These are phyloP conservation scores for Himalopsyche anomala DNA, from an alignment of 2,888 invertebrate species.

Conservation along the genomic window DNA sequence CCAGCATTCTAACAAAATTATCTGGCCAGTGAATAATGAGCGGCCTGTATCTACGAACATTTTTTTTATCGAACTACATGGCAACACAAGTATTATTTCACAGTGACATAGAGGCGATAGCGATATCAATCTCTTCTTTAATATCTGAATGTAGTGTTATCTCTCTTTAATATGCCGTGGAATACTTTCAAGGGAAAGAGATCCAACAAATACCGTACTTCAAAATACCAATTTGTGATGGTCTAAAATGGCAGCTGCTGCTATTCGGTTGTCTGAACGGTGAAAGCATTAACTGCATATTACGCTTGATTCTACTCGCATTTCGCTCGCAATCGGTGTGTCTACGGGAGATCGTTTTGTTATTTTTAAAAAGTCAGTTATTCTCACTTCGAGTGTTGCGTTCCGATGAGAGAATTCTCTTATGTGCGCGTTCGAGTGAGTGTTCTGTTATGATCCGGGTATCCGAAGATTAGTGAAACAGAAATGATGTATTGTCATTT, in stretches of 20 bases:
- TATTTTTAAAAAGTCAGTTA: constrained; percentile 26
- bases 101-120: constrained; percentile 4
- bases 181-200: constrained; percentile 22
- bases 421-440: constrained; percentile 51
- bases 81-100: constrained; percentile 1
- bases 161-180: constrained; percentile 41
- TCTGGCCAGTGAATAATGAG: neutral
- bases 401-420: constrained; percentile 31
- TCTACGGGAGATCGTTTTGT: neutral
- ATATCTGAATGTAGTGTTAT: constrained; percentile 47
- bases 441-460: constrained; percentile 49
- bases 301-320: constrained; percentile 49
- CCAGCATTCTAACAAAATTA: neutral
- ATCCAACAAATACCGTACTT: constrained; percentile 45
- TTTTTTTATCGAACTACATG: neutral
- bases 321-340: constrained; percentile 47
- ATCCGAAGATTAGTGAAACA: neutral
- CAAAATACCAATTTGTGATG: constrained; percentile 55
- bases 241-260: constrained; percentile 59
- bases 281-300: constrained; percentile 57
- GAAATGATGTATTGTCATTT: neutral
- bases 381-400: neutral
- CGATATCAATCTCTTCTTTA: neutral
- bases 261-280: constrained; percentile 50
- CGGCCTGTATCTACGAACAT: neutral